A percentile compares a stretch with the other conserved stretches of the same genome.
phyloP scores from a whole-genome alignment of 2,888 invertebrate species.

The Himalopsyche japonica region DNA sequence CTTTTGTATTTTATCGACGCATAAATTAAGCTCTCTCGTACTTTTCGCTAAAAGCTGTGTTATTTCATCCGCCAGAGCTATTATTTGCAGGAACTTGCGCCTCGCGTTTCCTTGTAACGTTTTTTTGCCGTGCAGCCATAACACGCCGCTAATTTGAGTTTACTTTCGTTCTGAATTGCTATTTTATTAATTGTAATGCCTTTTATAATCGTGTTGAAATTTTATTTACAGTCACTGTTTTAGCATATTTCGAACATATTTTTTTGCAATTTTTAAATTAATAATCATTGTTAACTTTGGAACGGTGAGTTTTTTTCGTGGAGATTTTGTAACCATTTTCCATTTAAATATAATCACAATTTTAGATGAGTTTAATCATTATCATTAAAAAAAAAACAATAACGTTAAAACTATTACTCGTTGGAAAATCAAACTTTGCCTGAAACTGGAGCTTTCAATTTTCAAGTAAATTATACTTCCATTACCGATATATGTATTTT shows the following conservation, averaged over 20 bases:
- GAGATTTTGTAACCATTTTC: no score
- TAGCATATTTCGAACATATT: neutral
- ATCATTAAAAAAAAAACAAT: no score
- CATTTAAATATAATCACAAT: no score
- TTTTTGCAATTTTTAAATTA: neutral
- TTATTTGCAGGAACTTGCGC: conserved; percentile 11
- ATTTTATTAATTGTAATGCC: neutral
- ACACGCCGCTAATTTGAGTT: neutral
- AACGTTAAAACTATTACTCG: no score
- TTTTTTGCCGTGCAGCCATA: neutral
- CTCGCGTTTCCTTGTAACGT: neutral
- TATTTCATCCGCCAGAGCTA: conserved; percentile 10
- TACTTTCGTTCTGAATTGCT: neutral
- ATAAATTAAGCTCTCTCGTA: conserved; percentile 18
- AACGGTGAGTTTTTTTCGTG: no score
- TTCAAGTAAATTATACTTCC: no score
- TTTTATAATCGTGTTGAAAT: neutral
- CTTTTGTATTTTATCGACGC: conserved; percentile 17
- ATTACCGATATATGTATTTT: no score
- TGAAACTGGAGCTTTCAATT: no score
- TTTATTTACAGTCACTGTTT: neutral
- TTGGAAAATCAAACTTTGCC: no score
- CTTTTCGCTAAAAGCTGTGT: conserved; percentile 19
- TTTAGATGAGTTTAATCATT: no score
- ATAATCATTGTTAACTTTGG: no score